phyloP scores from a whole-genome alignment of 2,888 invertebrate species.

The Crossocerus cetratus region DNA sequence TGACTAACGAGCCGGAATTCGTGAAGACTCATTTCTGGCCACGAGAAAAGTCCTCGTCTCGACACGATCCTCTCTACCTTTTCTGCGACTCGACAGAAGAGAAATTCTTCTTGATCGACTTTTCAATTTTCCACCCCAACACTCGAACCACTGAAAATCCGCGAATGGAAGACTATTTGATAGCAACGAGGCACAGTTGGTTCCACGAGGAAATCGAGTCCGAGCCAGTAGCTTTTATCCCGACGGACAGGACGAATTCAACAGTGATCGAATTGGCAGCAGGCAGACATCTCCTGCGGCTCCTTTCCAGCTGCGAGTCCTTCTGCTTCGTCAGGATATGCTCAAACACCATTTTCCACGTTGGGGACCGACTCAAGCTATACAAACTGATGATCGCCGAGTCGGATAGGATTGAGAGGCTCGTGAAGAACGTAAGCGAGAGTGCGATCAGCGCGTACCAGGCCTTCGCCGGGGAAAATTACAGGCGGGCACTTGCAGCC shows the following conservation, averaged over 20 bases:
- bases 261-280: slow-evolving; percentile 56
- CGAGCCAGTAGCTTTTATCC: slow-evolving; percentile 16
- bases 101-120: slow-evolving; percentile 59
- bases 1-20: slow-evolving; percentile 20
- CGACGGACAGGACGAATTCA: slow-evolving; percentile 50
- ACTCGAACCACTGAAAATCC: too few relatives aligned
- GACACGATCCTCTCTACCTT: slow-evolving; percentile 61
- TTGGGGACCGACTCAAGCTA: slow-evolving; percentile 57
- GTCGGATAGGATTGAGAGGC: slow-evolving; percentile 42
- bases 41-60: slow-evolving; percentile 25
- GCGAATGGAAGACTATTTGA: slow-evolving; percentile 26
- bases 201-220: slow-evolving; percentile 30
- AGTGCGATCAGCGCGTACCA: slow-evolving; percentile 39
- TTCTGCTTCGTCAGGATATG: slow-evolving; percentile 46
- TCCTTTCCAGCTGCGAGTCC: slow-evolving; percentile 47
- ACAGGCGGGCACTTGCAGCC: slow-evolving; percentile 32
- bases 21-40: slow-evolving; percentile 34
- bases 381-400: slow-evolving; percentile 60
- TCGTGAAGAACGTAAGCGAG: slow-evolving; percentile 38
- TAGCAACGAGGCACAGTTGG: slow-evolving; percentile 52
- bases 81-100: slow-evolving; percentile 57
- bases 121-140: slow-evolving; percentile 29
- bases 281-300: slow-evolving; percentile 59
- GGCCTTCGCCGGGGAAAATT: slow-evolving; percentile 53
- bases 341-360: slow-evolving; percentile 58